Evolutionary conservation across 1,140 invertebrate species (phyloP), one percentile per base, ranked within the genome.

Genomic region (Lamellibrachia luymesi): DNA sequence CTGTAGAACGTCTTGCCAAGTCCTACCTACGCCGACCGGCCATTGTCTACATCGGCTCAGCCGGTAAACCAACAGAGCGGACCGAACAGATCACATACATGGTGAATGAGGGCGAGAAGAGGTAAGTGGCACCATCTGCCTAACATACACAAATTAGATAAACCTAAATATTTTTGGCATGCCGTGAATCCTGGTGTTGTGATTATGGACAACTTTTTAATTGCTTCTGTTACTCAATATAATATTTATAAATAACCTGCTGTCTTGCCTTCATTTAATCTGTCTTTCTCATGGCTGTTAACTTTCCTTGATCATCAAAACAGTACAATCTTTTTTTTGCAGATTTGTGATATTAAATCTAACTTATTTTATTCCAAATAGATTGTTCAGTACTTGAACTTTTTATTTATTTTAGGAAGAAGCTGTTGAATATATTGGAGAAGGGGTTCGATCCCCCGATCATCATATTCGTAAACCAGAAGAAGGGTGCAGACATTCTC

Each of bases 381-480:
- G 2, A 50, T 25, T 91, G 27, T 27, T 38, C 90, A 51, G 90
- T 91, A 13, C 17, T 91, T 91, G 10, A 49, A 10, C 38, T 2
- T 4, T 25, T 91, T 4, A 25, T 51, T 92, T n/a, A 93, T 50
- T 64, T 93, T 94, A 96, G 96, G 92, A 97, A 97, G 95, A 97
- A 97, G 95, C 95, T 97, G 50, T 92, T 97, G 90, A 95, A 96
- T 91, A 96, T 97, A 49, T 95, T 97, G n/a, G 95, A 96, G 91
- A 91, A 98, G 93, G 98, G 98, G 10, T 97, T 99, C 90, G 98
- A 99, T 95, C 99, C 99, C 4, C 99, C 99, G 2, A 98, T 99
- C 92, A 99, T 99, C 95, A 99, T 99, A 95, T 99, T 99, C 95
- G 99, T 99, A 94, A 99, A 99, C 96, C 99, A 99, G 96, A 99